Evolutionary conservation across 2,888 invertebrate genomes (phyloP).

Genomic region (Drymonia ruficornis): DNA sequence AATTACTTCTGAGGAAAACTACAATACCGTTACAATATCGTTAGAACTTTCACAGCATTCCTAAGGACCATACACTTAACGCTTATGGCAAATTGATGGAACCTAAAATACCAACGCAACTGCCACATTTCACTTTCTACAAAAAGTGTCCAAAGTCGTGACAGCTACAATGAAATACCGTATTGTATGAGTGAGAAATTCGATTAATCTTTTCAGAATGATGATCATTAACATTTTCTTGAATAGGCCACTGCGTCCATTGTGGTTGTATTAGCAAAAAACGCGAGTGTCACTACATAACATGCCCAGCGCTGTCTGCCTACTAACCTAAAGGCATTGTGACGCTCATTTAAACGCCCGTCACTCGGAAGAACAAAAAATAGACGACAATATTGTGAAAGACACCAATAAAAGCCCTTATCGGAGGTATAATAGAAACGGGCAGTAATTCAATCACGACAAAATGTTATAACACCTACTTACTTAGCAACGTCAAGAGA

Average conservation of each 20-base stretch:
- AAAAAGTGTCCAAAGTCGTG: slow-evolving; percentile 33
- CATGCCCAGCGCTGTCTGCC: slow-evolving; percentile 3
- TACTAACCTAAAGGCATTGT: slow-evolving; percentile 17
- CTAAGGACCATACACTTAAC: slow-evolving; percentile 24
- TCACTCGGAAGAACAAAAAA: slow-evolving; percentile 11
- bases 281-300: slow-evolving; percentile 2
- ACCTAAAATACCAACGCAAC: slow-evolving; percentile 22
- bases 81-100: slow-evolving; percentile 24
- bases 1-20: background rate
- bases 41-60: slow-evolving; percentile 26
- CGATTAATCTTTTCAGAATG: slow-evolving; percentile 26
- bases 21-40: background rate
- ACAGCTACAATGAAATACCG: slow-evolving; percentile 22
- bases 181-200: slow-evolving; percentile 29
- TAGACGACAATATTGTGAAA: background rate
- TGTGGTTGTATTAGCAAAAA: slow-evolving; percentile 1
- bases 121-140: slow-evolving; percentile 40
- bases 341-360: background rate
- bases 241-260: background rate
- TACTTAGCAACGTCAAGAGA: too few species aligned
- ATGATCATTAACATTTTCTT: slow-evolving; percentile 3
- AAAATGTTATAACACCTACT: background rate
- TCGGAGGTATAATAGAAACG: background rate
- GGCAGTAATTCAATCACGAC: background rate
- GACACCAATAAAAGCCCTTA: slow-evolving; percentile 2